Conservation (phyloP, 2,888 invertebrate species). For the Charanyca ferruginea region DNA sequence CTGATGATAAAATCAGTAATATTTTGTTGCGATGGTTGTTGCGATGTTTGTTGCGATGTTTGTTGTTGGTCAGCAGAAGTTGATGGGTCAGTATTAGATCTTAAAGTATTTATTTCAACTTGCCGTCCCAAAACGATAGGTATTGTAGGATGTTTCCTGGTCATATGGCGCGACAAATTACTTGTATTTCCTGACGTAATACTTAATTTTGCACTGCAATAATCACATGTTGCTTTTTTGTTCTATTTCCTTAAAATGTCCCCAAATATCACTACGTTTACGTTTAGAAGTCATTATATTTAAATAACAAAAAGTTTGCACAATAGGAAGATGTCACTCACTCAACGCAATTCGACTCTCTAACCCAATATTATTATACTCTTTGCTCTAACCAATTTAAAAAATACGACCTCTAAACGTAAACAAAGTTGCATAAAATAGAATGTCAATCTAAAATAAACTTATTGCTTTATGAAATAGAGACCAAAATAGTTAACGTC, state of each 20-base stretch:
- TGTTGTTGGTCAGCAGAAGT: conserved; percentile 21
- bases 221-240: conserved; percentile 18
- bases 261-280: too few species aligned
- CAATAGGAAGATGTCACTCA: conserved; percentile 23
- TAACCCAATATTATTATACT: too few species aligned
- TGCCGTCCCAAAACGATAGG: conserved; percentile 22
- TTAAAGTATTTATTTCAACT: conserved; percentile 24
- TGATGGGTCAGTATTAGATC: conserved; percentile 33
- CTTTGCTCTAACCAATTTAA: too few species aligned
- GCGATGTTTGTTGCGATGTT: conserved; percentile 28
- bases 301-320: conserved; percentile 13
- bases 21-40: conserved; percentile 24
- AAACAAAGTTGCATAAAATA: conserved; percentile 20
- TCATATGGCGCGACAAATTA: conserved; percentile 25
- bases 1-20: conserved; percentile 27
- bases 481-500: conserved; percentile 13
- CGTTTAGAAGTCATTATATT: conserved; percentile 17
- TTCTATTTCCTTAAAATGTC: conserved; percentile 10
- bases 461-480: too few species aligned
- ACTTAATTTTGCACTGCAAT: conserved; percentile 24
- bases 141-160: conserved; percentile 17
- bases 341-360: conserved; percentile 19
- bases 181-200: conserved; percentile 21
- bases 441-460: conserved; percentile 13
- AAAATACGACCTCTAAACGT: conserved; percentile 23